Conservation (phyloP, 2,113 vertebrate species). For the Tetraodon nigroviridis region DNA sequence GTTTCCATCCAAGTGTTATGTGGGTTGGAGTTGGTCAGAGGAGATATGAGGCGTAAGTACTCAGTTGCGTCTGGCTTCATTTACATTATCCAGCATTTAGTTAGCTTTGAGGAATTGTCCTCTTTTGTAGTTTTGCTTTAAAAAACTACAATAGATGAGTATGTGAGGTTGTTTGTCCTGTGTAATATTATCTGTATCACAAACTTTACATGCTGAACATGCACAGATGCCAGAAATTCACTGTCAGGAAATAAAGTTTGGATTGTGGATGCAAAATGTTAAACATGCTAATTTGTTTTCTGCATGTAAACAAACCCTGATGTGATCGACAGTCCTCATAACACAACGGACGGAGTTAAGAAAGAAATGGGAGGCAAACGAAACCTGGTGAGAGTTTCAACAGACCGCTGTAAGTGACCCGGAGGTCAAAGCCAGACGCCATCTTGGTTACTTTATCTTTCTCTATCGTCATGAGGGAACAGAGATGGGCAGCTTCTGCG, state of each 20-base stretch:
- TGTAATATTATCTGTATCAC: background rate
- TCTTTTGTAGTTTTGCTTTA: background rate
- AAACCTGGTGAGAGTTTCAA: conserved; percentile 9
- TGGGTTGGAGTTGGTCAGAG: background rate
- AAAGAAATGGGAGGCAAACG: conserved; percentile 10
- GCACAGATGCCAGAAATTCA: too few species aligned
- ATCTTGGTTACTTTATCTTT: conserved; percentile 20
- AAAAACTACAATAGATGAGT: background rate
- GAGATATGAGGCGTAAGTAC: background rate
- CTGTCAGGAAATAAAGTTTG: too few species aligned
- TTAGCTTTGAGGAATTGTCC: background rate
- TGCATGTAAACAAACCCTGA: conserved; percentile 1
- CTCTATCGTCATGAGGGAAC: background rate
- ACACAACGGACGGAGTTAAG: conserved; percentile 23
- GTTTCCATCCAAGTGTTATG: background rate
- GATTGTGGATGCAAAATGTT: too few species aligned
- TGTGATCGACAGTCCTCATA: conserved; percentile 32
- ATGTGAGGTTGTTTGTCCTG: background rate
- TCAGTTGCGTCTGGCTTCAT: background rate
- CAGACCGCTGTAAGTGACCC: background rate
- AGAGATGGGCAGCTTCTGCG: background rate
- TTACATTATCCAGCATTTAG: background rate
- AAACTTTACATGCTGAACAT: background rate
- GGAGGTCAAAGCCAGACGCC: background rate
- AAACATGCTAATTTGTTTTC: too few species aligned